These are phyloP conservation scores for Cossypha heuglini DNA, from an alignment of 2,797 vertebrate genomes.

Conservation along the genomic window DNA sequence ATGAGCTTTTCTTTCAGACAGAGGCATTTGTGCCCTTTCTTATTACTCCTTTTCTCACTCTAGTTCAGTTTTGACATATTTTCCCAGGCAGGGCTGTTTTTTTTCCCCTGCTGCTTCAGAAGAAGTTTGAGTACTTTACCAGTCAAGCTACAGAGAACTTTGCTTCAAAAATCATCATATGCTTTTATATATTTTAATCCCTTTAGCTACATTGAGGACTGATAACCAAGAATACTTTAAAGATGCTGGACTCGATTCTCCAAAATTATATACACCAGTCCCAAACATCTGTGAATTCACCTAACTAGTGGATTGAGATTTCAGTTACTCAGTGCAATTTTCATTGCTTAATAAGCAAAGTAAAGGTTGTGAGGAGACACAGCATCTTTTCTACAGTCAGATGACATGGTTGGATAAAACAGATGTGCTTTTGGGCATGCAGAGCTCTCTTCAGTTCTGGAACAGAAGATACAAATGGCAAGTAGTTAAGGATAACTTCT, in stretches of 20 bases:
- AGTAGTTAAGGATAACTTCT: not conserved
- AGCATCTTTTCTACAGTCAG: not conserved
- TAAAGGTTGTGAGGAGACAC: not conserved
- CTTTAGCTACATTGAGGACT: not conserved
- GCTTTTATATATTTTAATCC: not conserved
- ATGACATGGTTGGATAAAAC: not conserved
- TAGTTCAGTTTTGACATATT: conserved; percentile 17
- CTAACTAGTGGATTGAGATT: not conserved
- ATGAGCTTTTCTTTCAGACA: conserved; percentile 32
- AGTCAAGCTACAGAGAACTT: not conserved
- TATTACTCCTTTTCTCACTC: conserved; percentile 9
- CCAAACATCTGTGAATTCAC: not conserved
- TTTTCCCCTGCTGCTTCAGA: not conserved
- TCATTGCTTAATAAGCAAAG: not conserved
- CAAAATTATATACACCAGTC: not conserved
- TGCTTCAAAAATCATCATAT: not conserved
- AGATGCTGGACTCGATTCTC: not conserved
- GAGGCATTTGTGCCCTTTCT: conserved; percentile 29
- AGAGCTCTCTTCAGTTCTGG: not conserved
- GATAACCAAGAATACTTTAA: not conserved
- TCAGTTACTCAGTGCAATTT: not conserved
- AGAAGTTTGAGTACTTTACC: not conserved
- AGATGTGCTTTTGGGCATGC: not conserved
- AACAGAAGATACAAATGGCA: not conserved
- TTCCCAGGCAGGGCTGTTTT: not conserved